Percentiles rank a stretch among this genome's conserved stretches.
Conservation (phyloP, 2,888 invertebrate species). For the Esperia sulphurella region DNA sequence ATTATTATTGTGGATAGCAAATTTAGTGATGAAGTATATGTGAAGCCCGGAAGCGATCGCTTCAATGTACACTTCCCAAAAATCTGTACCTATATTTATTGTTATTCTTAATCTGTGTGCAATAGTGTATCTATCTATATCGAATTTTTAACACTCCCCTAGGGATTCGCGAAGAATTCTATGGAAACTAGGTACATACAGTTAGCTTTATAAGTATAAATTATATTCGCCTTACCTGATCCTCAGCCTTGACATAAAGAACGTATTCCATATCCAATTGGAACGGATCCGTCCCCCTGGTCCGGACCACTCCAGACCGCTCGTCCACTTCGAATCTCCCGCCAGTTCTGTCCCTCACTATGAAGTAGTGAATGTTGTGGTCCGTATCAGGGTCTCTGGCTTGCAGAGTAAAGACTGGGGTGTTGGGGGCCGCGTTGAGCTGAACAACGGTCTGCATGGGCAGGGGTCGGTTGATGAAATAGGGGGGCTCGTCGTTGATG, state of each 20-base stretch:
- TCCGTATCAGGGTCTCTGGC: slow-evolving; percentile 98
- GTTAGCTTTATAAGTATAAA: too few relatives aligned
- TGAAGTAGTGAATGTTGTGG: slow-evolving; percentile 97
- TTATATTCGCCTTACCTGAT: slow-evolving; percentile 78
- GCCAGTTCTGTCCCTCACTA: slow-evolving; percentile 93
- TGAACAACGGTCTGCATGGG: slow-evolving; percentile 99
- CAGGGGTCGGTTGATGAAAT: slow-evolving; percentile 97
- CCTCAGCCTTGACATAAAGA: slow-evolving; percentile 96
- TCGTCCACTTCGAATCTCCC: slow-evolving; percentile 92
- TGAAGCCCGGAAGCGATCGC: too few relatives aligned
- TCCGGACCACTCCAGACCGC: slow-evolving; percentile 94
- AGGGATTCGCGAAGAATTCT: too few relatives aligned
- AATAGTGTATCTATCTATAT: too few relatives aligned
- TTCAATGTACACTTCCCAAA: too few relatives aligned
- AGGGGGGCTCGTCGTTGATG: slow-evolving; percentile 97
- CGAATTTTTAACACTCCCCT: too few relatives aligned
- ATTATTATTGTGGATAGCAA: too few relatives aligned
- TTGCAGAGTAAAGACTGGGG: slow-evolving; percentile 97
- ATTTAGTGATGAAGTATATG: too few relatives aligned
- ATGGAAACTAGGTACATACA: too few relatives aligned
- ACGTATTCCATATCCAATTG: slow-evolving; percentile 98
- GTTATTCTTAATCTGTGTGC: too few relatives aligned
- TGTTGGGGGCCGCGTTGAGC: slow-evolving; percentile 95
- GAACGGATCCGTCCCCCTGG: slow-evolving; percentile 93
- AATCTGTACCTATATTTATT: too few relatives aligned